Base-by-base conservation (phyloP, 2,888 invertebrate genomes). In the Hirtodrosophila alboralis region DNA sequence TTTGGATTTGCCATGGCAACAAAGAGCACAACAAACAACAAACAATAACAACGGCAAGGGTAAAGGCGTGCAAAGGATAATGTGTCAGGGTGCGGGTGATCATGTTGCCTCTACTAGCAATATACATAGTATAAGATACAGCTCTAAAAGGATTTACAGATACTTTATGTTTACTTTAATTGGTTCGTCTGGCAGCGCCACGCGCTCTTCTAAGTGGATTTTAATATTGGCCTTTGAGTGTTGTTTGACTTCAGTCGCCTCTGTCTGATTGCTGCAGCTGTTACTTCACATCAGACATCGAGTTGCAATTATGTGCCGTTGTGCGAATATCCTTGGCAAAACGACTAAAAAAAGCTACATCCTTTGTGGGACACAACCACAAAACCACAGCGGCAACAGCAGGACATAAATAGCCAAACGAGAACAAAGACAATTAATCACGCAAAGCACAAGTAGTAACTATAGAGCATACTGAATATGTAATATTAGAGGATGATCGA, bases 141-240 rank as follows among this genome's bases (percentile, higher is more conserved):
- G 45, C 45, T 40, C 72, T 81, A 84, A 84, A 79, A 81, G 79
- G 85, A 84, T 79, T 75, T 78, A 63, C 52, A 62, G 62, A 81
- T 63, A 56, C 57, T 65, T 27, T 16, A 31, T 71, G 65, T 78
- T 81, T 74, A 53, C 83, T 84, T 79, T 74, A 84, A 84, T 81
- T 75, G 83, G 36, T 47, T 44, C 45, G 57, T 58, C 52, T 68
- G 49, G 4, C 61, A 33, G 14, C 43, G 83, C 72, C 85, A 78
- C 79, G 85, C 79, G 79, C 37, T 49, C 38, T 45, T 27, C 49
- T 83, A 85, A 79, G 85, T 85, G 65, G 66, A 62, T 72, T 81
- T 79, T 81, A 80, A 85, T 84, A 64, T 53, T 56, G 41, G 52
- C 13, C 13, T 60, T 26, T 47, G 45, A 58, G 58, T 23, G 37